Conservation (phyloP, 2,113 vertebrate species). For the Columba livia region DNA sequence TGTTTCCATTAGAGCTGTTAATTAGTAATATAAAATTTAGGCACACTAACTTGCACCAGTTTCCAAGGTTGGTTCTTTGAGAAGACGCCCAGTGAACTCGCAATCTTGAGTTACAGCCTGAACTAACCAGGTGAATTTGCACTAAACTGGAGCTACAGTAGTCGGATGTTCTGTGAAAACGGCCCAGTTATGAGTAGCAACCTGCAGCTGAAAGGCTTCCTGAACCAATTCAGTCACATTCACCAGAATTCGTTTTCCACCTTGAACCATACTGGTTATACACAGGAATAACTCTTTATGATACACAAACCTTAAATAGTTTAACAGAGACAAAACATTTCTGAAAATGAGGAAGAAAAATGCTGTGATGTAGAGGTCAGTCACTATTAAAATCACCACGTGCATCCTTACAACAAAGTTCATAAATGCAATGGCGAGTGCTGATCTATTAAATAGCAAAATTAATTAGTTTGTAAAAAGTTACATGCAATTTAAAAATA, state of each 20-base stretch:
- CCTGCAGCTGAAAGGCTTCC: neutral
- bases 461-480: neutral
- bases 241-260: neutral
- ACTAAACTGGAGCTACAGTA: neutral
- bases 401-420: neutral
- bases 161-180: neutral
- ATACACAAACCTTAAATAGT: neutral
- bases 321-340: neutral
- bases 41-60: neutral
- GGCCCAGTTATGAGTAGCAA: rapidly evolving
- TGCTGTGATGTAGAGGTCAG: neutral
- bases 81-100: neutral
- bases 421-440: neutral
- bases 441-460: neutral
- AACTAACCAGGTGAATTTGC: neutral
- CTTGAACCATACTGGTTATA: neutral
- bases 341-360: neutral
- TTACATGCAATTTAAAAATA: neutral
- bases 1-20: neutral
- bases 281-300: neutral
- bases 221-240: neutral
- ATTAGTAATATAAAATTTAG: neutral
- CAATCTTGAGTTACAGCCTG: neutral
- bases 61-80: neutral
- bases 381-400: neutral